Evolutionary conservation across 2,888 invertebrate genomes (phyloP), one percentile per base, ranked within the genome.

Genomic region (Tetramorium bicarinatum): DNA sequence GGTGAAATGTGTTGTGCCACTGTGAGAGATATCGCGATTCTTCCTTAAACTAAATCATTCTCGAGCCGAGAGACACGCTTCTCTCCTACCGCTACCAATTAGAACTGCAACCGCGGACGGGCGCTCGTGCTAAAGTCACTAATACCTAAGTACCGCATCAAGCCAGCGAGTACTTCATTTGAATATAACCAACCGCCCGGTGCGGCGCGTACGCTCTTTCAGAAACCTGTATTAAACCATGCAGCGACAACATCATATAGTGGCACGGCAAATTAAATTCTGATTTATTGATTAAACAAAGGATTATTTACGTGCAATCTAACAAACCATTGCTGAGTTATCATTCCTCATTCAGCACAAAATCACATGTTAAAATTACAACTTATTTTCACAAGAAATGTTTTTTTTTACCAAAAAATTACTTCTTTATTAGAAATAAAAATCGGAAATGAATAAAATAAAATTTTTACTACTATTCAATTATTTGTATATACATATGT

Each of bases 31-130:
- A 67, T 41, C 11, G 25, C 52, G 41, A 64, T 56, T 34, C 41
- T 34, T 81, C 64, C 21, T 75, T 64, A 25, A 77, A 77, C 66
- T 18, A 44, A 41, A 77, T 77, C n/a, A 67, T 77, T 67, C 77
- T 67, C 56, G 6, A 67, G 11, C 56, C 67, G 77, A 67, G 56
- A 77, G 56, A 77, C 44, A 77, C 29, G 66, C 41, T 66, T 66
- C 66, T 66, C 66, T 44, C 15, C 54, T 34, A 47, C 67, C 56
- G 77, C 44, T 25, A 29, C 34, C 44, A 77, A 77, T 77, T 77
- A 77, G 67, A 77, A n/a, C 44, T 56, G 34, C 54, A 67, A 52
- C 64, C 62, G 76, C 76, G 44, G 67, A 77, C 25, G 56, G 52
- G 44, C 38, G 25, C 62, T 52, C 38, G 47, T 21, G 47, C 41